A percentile compares a stretch with the other conserved stretches of the same genome.
Evolutionary conservation across 2,888 invertebrate genomes (phyloP).

Genomic region (Sminthurinus aureus): DNA sequence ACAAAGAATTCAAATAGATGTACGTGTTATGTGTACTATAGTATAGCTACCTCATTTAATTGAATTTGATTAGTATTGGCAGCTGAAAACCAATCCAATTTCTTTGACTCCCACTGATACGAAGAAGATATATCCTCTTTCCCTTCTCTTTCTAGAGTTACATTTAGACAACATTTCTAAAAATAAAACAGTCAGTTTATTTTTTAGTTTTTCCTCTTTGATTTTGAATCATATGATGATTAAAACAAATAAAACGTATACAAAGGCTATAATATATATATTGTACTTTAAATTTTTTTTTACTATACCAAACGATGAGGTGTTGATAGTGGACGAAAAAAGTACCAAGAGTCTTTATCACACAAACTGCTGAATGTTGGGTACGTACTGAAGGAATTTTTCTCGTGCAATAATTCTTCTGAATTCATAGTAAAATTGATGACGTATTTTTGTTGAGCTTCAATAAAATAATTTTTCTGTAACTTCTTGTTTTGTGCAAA

Average conservation of each 20-base stretch:
- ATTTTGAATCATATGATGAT: neutral
- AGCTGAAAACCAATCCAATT: conserved; percentile 27
- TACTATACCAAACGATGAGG: conserved; percentile 31
- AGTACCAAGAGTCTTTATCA: conserved; percentile 25
- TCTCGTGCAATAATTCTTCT: neutral
- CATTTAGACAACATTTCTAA: conserved; percentile 27
- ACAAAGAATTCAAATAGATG: too few relatives aligned
- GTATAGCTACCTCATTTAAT: conserved; percentile 18
- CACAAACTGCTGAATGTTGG: conserved; percentile 27
- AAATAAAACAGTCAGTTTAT: neutral
- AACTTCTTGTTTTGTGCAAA: neutral
- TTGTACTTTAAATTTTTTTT: neutral
- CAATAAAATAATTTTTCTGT: too few relatives aligned
- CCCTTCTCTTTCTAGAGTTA: conserved; percentile 29
- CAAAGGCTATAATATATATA: neutral
- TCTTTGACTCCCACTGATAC: conserved; percentile 29
- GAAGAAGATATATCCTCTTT: conserved; percentile 26
- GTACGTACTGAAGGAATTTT: neutral
- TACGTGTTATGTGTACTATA: neutral
- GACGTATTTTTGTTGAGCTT: too few relatives aligned
- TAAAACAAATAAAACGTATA: neutral
- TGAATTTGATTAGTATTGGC: conserved; percentile 25
- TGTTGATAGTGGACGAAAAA: conserved; percentile 3
- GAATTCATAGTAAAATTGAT: neutral
- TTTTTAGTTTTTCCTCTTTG: neutral